Base-by-base conservation (phyloP, 1,140 invertebrate species). In the Ridgeia piscesae region DNA sequence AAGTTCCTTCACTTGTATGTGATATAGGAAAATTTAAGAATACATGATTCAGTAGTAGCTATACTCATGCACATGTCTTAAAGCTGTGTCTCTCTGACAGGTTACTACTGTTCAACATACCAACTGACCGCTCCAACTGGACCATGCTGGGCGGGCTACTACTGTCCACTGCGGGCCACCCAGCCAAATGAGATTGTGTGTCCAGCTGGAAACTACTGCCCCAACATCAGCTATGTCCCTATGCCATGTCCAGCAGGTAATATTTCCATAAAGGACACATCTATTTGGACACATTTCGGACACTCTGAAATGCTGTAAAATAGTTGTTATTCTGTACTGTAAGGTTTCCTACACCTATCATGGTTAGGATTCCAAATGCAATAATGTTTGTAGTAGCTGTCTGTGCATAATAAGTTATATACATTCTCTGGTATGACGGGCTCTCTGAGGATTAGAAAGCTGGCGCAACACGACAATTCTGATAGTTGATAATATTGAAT, bases 141-240 rank as follows among this genome's bases (percentile, higher is more conserved):
- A 35, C 93, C 93, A 33, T 95, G 95, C 91, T 93, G 92, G 92
- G 94, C 93, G n/a, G 95, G 95, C 31, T 95, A 95, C 92, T 95
- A 94, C 93, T 95, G 95, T 92, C 93, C 95, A 34, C 90, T 35
- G 17, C 95, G 95, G 34, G 95, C 95, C 27, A 90, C 92, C 27
- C 92, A 91, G 88, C 94, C 95, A 14, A 95, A 95, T 92, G 95
- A 95, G 91, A 94, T 95, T 48, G 92, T 88, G 14, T 95, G 95
- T 91, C 94, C 95, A 14, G 91, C 94, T 27, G 95, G 95, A 34
- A 93, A 95, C 92, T 95, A 94, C 92, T 95, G 95, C 92, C 95
- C 95, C 14, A 94, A 94, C 91, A 95, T 95, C 89, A 95, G 95
- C 34, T 94, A 95, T 8, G 94, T 94, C 91, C 95, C 95, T 27